Conservation (phyloP, 2,888 invertebrate genomes). For the Lasioglossum zephyrum region DNA sequence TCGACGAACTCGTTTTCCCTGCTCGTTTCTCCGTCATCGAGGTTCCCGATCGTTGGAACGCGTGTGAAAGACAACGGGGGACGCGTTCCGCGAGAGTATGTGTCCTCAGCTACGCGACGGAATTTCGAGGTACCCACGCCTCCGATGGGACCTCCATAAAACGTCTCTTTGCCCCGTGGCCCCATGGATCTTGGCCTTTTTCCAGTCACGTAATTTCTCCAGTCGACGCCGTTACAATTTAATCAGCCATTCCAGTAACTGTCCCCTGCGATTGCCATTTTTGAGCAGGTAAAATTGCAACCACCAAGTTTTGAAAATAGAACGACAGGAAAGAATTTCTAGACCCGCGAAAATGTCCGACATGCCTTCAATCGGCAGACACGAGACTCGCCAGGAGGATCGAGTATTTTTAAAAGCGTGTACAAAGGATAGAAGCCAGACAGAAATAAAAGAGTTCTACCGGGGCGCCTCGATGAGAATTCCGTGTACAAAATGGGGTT, state of each 20-base stretch:
- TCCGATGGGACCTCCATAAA: conserved; percentile 1
- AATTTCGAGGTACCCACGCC: conserved; percentile 55
- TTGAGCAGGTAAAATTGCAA: background rate
- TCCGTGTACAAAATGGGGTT: background rate
- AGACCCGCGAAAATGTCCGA: background rate
- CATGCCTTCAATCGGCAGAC: conserved; percentile 32
- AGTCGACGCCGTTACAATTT: conserved; percentile 46
- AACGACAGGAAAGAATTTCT: conserved; percentile 1
- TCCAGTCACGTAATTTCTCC: conserved; percentile 61
- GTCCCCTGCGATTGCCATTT: conserved; percentile 13
- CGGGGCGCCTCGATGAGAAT: conserved; percentile 12
- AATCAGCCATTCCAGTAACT: conserved; percentile 44
- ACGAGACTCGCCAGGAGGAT: conserved; percentile 49
- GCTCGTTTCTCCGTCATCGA: conserved; percentile 27
- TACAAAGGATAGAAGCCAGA: conserved; percentile 48
- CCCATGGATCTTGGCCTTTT: conserved; percentile 47
- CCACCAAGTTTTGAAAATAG: background rate
- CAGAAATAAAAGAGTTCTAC: conserved; percentile 49
- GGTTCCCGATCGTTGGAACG: background rate
- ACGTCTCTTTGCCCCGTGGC: conserved; percentile 15
- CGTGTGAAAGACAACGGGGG: conserved; percentile 29
- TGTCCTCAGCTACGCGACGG: conserved; percentile 32
- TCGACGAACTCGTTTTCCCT: conserved; percentile 6
- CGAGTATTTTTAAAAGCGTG: conserved; percentile 57
- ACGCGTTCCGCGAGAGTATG: conserved; percentile 13